phyloP scores from a whole-genome alignment of 2,797 vertebrate species.

The Natrix natrix region DNA sequence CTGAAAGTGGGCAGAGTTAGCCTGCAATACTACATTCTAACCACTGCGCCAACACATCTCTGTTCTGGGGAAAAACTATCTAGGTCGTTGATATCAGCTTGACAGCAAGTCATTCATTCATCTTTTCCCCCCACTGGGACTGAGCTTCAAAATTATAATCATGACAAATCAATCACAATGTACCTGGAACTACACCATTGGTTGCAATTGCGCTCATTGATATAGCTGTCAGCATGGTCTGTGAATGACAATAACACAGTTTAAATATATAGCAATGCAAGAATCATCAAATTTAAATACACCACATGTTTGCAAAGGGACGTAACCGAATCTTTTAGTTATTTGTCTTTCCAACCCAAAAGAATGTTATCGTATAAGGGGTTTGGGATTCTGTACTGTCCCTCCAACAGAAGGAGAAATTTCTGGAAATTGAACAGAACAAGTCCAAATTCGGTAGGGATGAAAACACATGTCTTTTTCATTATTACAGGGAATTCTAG shows the following conservation, averaged over 20 bases:
- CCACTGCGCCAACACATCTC: not conserved
- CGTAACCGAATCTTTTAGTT: not conserved
- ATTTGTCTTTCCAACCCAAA: not conserved
- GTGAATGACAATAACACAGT: conserved; percentile 45
- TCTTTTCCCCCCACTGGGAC: not conserved
- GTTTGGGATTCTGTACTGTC: not conserved
- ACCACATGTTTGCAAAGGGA: not conserved
- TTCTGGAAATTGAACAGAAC: not conserved
- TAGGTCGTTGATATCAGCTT: not conserved
- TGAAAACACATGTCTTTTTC: not conserved
- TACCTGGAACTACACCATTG: conserved; percentile 98
- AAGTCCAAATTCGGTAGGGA: not conserved
- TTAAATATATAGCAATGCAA: not conserved
- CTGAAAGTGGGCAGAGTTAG: not conserved
- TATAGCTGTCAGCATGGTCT: conserved; percentile 98
- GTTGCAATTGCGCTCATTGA: conserved; percentile 99
- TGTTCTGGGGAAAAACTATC: not conserved
- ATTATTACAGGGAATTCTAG: not conserved
- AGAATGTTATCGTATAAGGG: not conserved
- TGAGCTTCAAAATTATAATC: not conserved
- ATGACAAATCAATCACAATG: conserved; percentile 11
- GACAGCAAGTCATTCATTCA: not conserved
- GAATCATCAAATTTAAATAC: not conserved
- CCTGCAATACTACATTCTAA: not conserved
- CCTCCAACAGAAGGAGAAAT: not conserved